phyloP scores from a whole-genome alignment of 2,888 invertebrate species.

The Drosophila falleni region DNA sequence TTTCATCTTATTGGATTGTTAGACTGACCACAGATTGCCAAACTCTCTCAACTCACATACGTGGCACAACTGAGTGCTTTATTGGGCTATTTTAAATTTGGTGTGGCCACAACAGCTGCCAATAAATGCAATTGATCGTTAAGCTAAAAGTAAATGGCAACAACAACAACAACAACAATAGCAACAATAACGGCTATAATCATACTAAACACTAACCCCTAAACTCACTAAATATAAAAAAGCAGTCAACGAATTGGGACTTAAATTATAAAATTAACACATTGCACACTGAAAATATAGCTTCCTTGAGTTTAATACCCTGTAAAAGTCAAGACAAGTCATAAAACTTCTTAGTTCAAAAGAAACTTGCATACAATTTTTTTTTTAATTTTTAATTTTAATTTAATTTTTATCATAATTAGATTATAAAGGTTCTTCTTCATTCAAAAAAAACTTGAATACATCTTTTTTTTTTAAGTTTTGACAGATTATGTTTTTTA shows the following conservation, averaged over 20 bases:
- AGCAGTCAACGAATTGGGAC: not conserved
- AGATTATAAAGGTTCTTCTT: no score
- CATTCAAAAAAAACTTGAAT: no score
- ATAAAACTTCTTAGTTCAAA: no score
- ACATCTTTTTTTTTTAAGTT: no score
- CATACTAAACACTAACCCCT: conserved; percentile 16
- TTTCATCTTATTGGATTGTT: conserved; percentile 76
- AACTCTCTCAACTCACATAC: conserved; percentile 8
- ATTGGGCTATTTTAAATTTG: conserved; percentile 64
- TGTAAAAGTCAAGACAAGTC: not conserved
- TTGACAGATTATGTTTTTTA: no score
- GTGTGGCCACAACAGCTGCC: conserved; percentile 54
- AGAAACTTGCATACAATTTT: no score
- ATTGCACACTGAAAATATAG: no score
- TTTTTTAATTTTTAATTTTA: no score
- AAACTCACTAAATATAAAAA: conserved; percentile 13
- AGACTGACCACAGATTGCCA: conserved; percentile 72
- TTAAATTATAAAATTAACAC: not conserved
- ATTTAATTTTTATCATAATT: no score
- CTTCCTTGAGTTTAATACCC: no score
- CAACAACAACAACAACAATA: not conserved
- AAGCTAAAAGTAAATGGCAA: conserved; percentile 28
- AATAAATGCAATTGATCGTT: conserved; percentile 66
- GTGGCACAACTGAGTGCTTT: conserved; percentile 51
- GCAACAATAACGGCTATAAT: conserved; percentile 5